phyloP scores from a whole-genome alignment of 2,113 vertebrate species.

The Sturnus vulgaris region DNA sequence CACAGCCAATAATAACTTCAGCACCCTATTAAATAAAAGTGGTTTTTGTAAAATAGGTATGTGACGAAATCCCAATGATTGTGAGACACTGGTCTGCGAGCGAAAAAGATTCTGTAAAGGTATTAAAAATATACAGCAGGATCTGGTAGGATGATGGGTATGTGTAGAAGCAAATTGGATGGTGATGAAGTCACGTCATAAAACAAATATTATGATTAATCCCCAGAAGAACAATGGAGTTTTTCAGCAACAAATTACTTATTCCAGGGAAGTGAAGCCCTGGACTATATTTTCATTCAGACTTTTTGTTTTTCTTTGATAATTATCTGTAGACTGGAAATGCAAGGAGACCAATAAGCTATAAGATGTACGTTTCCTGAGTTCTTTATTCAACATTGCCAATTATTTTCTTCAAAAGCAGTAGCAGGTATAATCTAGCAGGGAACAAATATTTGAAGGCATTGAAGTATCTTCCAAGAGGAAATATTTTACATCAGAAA shows the following conservation, averaged over 20 bases:
- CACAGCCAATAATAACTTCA: neutral
- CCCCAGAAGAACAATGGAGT: neutral
- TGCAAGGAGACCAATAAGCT: neutral
- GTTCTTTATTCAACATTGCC: neutral
- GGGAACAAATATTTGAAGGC: neutral
- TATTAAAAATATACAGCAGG: neutral
- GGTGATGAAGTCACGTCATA: neutral
- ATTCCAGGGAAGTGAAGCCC: neutral
- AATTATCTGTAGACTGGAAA: neutral
- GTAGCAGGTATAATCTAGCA: neutral
- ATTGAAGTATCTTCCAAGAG: neutral
- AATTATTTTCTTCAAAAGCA: neutral
- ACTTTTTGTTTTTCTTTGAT: neutral
- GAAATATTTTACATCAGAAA: neutral
- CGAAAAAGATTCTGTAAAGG: neutral
- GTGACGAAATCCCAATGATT: neutral
- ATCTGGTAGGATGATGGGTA: neutral
- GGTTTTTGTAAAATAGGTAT: neutral
- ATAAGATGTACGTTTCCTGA: neutral
- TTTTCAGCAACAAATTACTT: neutral
- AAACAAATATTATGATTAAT: conserved; percentile 34
- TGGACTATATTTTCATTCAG: neutral
- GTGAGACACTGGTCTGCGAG: neutral
- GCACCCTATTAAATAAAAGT: neutral
- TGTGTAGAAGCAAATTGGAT: neutral